A percentile compares a stretch with the other conserved stretches of the same genome.
Conservation (phyloP, 2,797 vertebrate genomes). For the Tiaroga cobitis region DNA sequence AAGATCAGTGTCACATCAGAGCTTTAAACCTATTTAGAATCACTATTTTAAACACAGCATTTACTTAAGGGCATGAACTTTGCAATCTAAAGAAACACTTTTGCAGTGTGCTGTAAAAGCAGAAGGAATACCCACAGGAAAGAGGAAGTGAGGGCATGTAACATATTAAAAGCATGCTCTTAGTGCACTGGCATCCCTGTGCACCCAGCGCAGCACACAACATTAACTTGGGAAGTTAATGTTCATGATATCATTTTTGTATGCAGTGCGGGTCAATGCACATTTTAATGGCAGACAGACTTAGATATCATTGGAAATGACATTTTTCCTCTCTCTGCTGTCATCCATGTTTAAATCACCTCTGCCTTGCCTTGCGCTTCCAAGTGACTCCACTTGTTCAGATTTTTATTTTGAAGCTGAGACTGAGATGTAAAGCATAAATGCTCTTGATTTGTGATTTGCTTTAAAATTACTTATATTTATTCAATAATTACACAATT, state of each 20-base stretch:
- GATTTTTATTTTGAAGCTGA: conserved; percentile 51
- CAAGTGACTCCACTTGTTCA: conserved; percentile 38
- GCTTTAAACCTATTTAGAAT: conserved; percentile 39
- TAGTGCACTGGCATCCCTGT: conserved; percentile 44
- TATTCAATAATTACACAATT: too few relatives aligned
- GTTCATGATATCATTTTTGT: conserved; percentile 66
- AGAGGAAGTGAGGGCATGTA: conserved; percentile 48
- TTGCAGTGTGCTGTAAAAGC: conserved; percentile 50
- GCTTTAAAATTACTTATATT: neutral
- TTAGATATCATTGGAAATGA: conserved; percentile 54
- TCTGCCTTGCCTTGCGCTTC: conserved; percentile 46
- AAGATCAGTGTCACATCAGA: conserved; percentile 45
- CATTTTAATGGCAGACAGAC: conserved; percentile 63
- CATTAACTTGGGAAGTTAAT: conserved; percentile 62
- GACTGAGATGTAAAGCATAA: neutral
- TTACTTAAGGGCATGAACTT: conserved; percentile 54
- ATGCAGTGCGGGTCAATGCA: conserved; percentile 62
- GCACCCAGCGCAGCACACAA: conserved; percentile 47
- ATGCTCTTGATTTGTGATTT: neutral
- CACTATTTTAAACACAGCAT: conserved; percentile 45
- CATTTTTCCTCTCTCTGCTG: conserved; percentile 54
- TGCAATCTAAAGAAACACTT: conserved; percentile 45
- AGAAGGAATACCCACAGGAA: conserved; percentile 40
- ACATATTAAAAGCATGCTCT: conserved; percentile 58
- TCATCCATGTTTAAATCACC: conserved; percentile 63